These are phyloP conservation scores for Neodontobutis hainanensis DNA, from an alignment of 2,113 vertebrate genomes.

Conservation along the genomic window DNA sequence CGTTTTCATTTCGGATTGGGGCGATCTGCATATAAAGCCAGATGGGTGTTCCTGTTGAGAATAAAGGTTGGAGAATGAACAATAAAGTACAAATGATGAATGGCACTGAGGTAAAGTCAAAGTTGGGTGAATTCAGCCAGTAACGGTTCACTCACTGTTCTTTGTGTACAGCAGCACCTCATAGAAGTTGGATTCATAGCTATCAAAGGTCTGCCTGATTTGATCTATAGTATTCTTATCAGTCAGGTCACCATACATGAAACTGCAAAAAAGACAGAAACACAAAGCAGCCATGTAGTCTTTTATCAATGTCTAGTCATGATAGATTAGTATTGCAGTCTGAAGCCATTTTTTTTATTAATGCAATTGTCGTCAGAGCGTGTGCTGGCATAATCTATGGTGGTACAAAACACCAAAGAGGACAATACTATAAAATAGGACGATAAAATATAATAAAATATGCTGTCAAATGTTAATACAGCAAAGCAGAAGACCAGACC, in stretches of 20 bases:
- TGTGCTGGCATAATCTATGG: no score
- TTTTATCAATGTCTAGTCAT: no score
- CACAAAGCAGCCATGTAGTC: background rate
- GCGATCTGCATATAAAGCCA: conserved; percentile 99
- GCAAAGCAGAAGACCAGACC: no score
- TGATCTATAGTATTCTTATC: conserved; percentile 97
- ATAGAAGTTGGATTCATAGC: conserved; percentile 96
- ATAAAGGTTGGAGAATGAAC: background rate
- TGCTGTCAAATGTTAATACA: no score
- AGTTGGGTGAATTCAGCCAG: background rate
- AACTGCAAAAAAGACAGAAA: conserved; percentile 78
- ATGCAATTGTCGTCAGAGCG: no score
- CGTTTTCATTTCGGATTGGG: conserved; percentile 96
- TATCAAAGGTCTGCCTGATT: conserved; percentile 93
- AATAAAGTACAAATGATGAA: background rate
- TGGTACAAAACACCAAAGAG: no score
- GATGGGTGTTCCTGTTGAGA: conserved; percentile 89
- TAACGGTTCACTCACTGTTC: conserved; percentile 86
- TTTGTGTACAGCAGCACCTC: conserved; percentile 98
- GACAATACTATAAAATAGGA: no score
- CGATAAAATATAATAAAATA: no score
- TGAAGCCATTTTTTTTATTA: no score
- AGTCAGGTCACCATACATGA: conserved; percentile 98
- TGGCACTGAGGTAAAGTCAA: no score
- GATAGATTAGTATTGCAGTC: no score